phyloP scores from a whole-genome alignment of 2,113 vertebrate genomes.

The Drymodes brunneopygia region DNA sequence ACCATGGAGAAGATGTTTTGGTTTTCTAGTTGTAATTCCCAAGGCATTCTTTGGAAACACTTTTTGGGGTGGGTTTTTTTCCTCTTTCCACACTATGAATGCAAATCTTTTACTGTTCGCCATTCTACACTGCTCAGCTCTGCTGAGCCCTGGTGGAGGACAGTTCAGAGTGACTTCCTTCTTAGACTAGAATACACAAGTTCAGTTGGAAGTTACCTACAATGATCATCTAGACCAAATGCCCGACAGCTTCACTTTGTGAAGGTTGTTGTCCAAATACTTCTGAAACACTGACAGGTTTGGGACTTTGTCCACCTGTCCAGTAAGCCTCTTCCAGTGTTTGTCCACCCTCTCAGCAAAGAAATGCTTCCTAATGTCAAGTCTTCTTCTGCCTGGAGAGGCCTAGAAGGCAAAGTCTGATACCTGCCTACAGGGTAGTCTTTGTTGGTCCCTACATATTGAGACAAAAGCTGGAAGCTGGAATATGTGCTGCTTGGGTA shows the following conservation, averaged over 20 bases:
- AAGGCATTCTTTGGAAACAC: neutral
- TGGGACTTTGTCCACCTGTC: neutral
- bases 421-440: neutral
- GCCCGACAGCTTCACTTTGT: neutral
- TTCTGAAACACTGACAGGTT: neutral
- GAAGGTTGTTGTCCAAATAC: neutral
- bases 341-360: neutral
- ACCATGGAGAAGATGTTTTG: neutral
- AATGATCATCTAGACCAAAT: neutral
- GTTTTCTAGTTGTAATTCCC: neutral
- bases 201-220: neutral
- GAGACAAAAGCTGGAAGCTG: neutral
- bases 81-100: neutral
- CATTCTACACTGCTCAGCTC: neutral
- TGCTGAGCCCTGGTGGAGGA: neutral
- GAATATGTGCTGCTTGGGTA: neutral
- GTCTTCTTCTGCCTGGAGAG: neutral
- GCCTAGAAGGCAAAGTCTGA: neutral
- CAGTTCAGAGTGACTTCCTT: neutral
- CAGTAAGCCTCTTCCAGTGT: neutral
- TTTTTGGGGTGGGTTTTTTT: neutral
- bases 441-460: neutral
- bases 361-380: neutral
- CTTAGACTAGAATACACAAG: neutral
- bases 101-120: neutral